Conservation (phyloP, 2,888 invertebrate genomes). For the Melolontha melolontha region DNA sequence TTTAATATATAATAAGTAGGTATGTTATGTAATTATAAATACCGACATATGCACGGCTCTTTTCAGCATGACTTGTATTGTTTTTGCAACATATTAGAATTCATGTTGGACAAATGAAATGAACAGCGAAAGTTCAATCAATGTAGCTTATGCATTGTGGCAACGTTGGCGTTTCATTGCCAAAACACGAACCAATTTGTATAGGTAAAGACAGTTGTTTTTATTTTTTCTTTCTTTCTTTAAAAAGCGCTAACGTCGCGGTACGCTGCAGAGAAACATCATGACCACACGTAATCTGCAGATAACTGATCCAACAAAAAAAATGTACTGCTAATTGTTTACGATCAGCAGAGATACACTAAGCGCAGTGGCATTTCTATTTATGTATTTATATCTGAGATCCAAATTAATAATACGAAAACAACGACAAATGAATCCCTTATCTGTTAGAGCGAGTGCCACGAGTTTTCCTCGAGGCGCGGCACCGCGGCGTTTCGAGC, state of each 20-base stretch:
- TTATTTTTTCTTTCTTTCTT: background rate
- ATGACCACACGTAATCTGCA: constrained; percentile 51
- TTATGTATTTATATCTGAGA: background rate
- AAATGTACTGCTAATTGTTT: constrained; percentile 32
- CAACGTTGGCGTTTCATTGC: background rate
- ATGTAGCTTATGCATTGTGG: background rate
- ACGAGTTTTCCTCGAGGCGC: constrained; percentile 68
- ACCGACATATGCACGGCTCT: too few relatives aligned
- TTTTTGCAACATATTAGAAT: too few relatives aligned
- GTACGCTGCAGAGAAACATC: constrained; percentile 10
- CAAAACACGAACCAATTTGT: constrained; percentile 37
- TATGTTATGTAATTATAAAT: too few relatives aligned
- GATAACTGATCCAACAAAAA: constrained; percentile 29
- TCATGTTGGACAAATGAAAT: too few relatives aligned
- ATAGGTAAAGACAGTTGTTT: constrained; percentile 49
- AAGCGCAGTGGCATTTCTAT: constrained; percentile 22
- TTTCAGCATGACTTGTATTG: too few relatives aligned
- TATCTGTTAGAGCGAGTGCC: constrained; percentile 40
- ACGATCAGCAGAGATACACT: constrained; percentile 37
- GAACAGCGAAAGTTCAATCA: too few relatives aligned
- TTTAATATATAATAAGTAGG: too few relatives aligned
- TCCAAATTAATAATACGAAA: constrained; percentile 26
- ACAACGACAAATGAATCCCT: constrained; percentile 15
- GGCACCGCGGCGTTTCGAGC: constrained; percentile 67
- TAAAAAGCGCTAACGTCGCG: constrained; percentile 28